Evolutionary conservation across 1,140 invertebrate genomes (phyloP).

Genomic region (Drosophila setifemur): DNA sequence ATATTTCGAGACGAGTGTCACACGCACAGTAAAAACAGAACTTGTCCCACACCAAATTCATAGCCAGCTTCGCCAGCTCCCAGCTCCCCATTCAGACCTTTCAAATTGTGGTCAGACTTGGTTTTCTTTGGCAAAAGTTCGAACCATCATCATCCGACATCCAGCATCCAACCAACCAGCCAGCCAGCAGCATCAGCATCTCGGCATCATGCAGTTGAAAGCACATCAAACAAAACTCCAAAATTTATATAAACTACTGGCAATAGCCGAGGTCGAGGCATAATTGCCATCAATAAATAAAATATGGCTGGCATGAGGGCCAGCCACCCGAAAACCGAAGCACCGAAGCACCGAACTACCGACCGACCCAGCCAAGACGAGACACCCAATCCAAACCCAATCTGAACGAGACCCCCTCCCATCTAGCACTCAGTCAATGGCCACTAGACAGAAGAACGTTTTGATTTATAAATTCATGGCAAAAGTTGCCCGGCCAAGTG

Average conservation of each 20-base stretch:
- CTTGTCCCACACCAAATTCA: slow-evolving; percentile 5
- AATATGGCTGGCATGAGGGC: slow-evolving; percentile 59
- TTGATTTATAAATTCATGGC: slow-evolving; percentile 81
- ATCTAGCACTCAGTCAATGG: slow-evolving; percentile 48
- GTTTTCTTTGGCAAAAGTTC: slow-evolving; percentile 75
- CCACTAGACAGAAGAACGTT: slow-evolving; percentile 68
- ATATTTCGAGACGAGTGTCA: slow-evolving; percentile 47
- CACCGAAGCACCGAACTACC: neutral
- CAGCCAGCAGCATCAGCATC: slow-evolving; percentile 18
- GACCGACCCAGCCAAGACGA: slow-evolving; percentile 32
- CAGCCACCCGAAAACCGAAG: neutral
- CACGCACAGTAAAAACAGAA: slow-evolving; percentile 28
- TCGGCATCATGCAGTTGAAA: slow-evolving; percentile 64
- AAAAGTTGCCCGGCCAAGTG: slow-evolving; percentile 74
- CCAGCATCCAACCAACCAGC: neutral
- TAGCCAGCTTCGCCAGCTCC: slow-evolving; percentile 1
- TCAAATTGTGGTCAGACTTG: slow-evolving; percentile 72
- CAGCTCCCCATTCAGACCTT: slow-evolving; percentile 16
- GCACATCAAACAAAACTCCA: slow-evolving; percentile 78
- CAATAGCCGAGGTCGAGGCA: slow-evolving; percentile 77
- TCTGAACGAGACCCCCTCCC: neutral
- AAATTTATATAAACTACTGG: slow-evolving; percentile 71
- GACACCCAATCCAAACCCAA: slow-evolving; percentile 40
- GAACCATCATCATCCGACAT: slow-evolving; percentile 44
- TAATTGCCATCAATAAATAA: slow-evolving; percentile 81